Conservation (phyloP, 2,797 vertebrate species). For the Gila robusta region DNA sequence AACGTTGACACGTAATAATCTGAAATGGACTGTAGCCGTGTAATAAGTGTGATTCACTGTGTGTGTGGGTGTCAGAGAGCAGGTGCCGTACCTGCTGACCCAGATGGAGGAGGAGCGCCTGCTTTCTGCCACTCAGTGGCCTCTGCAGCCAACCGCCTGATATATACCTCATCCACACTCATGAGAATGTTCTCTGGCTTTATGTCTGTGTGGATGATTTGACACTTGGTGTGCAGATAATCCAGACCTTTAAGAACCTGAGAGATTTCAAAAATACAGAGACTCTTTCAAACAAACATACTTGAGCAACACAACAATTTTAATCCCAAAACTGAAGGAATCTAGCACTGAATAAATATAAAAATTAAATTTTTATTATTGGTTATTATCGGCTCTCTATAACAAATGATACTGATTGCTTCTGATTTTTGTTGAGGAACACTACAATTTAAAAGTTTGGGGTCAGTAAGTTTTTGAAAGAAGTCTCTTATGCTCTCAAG, state of each 20-base stretch:
- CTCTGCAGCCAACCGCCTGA: constrained; percentile 92
- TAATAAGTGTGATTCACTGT: not conserved
- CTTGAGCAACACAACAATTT: not conserved
- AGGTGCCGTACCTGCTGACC: constrained; percentile 88
- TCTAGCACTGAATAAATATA: not conserved
- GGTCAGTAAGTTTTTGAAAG: not conserved
- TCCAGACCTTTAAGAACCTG: constrained; percentile 97
- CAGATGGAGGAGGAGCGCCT: constrained; percentile 94
- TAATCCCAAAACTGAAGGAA: not conserved
- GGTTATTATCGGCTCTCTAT: not conserved
- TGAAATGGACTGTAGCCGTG: not conserved
- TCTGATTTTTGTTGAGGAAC: not conserved
- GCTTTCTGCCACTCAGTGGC: constrained; percentile 97
- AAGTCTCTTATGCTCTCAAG: too few relatives aligned
- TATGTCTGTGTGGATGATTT: constrained; percentile 98
- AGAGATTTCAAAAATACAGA: not conserved
- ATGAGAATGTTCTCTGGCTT: constrained; percentile 97
- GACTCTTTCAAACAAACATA: not conserved
- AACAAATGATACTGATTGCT: not conserved
- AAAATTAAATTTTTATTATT: not conserved
- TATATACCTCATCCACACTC: constrained; percentile 92
- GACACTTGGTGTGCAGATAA: constrained; percentile 95
- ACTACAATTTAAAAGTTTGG: not conserved
- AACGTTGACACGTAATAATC: not conserved
- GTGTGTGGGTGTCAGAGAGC: not conserved